Base-by-base conservation (phyloP, 1,140 invertebrate species). In the Goniozus legneri region DNA sequence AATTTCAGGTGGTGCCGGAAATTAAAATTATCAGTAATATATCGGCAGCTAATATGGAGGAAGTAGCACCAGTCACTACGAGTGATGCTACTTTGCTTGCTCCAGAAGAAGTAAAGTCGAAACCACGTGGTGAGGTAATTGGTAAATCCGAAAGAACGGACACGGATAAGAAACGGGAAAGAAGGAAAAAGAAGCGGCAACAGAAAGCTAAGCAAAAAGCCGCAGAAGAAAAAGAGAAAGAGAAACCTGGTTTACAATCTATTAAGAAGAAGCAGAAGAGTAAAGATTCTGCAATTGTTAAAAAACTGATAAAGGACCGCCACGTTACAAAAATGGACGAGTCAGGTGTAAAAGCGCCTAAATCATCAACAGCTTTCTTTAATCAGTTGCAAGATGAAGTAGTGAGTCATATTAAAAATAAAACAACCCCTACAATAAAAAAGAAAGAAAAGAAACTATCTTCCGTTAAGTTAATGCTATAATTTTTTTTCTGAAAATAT, bases 31-130 rank as follows among this genome's bases (percentile, higher is more conserved):
- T 98, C 1, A 91, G 81, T 39, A 98, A 98, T 73, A 75, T 94
- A 50, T 92, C 95, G 13, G 89, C 94, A 3, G 87, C 98, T 39
- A 82, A 76, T 20, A 91, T 97, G 82, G 97, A 98, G 77, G 95
- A 98, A 77, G 91, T 96, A n/a, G 91, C 91, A 2, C 95, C 95
- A 21, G 79, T 91, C 2, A 84, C 85, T 16, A 83, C 87, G 1
- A 92, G 85, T 64, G 91, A 96, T 78, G 89, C 87, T 10, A 80
- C 84, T 1, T 71, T 97, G 14, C 73, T 98, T 32, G 95, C 97
- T 15, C 96, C 97, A 2, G 92, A 98, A 76, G 96, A 99, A 84
- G 77, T 98, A 12, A 83, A 88, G 76, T 84, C 71, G 18, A 92
- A 89, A 77, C 68, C 74, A n/a, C 89, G 85, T 63, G 88, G 88